Evolutionary conservation across 2,113 vertebrate genomes (phyloP).

Genomic region (Poeciliopsis turrubarensis): DNA sequence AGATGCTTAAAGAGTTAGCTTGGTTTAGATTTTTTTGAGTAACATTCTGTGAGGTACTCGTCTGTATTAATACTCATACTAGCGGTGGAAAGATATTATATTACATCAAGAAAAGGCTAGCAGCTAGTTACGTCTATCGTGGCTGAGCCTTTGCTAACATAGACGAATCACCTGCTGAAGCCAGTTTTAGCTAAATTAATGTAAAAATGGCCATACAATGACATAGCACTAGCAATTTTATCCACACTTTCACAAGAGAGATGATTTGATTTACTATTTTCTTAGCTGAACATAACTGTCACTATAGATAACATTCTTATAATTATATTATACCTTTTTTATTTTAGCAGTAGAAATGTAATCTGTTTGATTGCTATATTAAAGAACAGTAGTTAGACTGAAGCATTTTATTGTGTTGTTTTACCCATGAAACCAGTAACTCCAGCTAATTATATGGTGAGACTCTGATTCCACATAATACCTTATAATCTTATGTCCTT

Average conservation of each 20-base stretch:
- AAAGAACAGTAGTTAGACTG: no score
- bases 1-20: conserved; percentile 21
- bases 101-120: background rate
- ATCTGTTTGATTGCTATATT: no score
- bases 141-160: no score
- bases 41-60: background rate
- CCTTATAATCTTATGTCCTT: no score
- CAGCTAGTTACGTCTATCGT: background rate
- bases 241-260: conserved; percentile 6
- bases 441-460: no score
- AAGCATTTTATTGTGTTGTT: no score
- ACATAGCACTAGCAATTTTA: background rate
- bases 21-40: background rate
- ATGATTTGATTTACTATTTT: conserved; percentile 32
- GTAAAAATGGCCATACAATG: background rate
- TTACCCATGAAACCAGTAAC: no score
- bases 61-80: background rate
- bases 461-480: no score
- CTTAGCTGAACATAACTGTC: background rate
- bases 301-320: background rate
- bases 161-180: no score
- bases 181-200: background rate
- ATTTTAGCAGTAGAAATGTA: no score
- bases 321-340: no score
- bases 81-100: background rate